phyloP scores from a whole-genome alignment of 2,113 vertebrate species.

The Coryphaenoides rupestris region DNA sequence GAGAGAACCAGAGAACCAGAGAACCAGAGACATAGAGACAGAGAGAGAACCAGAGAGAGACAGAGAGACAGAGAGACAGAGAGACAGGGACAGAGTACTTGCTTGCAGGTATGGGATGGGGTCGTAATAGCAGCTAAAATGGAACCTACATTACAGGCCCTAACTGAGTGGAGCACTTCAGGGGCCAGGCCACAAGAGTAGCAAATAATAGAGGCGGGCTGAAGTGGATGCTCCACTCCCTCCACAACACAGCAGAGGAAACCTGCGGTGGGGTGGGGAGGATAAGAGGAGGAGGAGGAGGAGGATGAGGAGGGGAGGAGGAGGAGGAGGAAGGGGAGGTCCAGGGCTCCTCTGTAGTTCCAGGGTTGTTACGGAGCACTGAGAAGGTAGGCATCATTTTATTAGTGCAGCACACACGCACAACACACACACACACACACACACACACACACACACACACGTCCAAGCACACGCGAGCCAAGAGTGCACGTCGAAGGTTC shows the following conservation, averaged over 20 bases:
- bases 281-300: slow-evolving; percentile 26
- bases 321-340: slow-evolving; percentile 21
- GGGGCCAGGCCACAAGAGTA: slow-evolving; percentile 56
- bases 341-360: slow-evolving; percentile 48
- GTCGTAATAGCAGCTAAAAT: slow-evolving; percentile 77
- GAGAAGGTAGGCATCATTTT: slow-evolving; percentile 46
- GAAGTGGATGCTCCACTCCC: slow-evolving; percentile 61
- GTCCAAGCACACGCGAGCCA: no score
- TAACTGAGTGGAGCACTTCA: slow-evolving; percentile 76
- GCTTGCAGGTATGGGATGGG: slow-evolving; percentile 59
- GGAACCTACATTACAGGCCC: slow-evolving; percentile 80
- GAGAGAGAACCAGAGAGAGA: neutral
- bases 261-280: slow-evolving; percentile 35
- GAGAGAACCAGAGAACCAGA: no score
- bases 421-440: no score
- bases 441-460: no score
- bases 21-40: neutral
- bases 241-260: slow-evolving; percentile 53
- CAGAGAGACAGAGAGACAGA: neutral
- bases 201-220: slow-evolving; percentile 57
- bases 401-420: slow-evolving; percentile 17
- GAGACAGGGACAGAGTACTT: slow-evolving; percentile 58
- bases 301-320: slow-evolving; percentile 38
- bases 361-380: slow-evolving; percentile 52
- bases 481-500: slow-evolving; percentile 34